These are phyloP conservation scores for Liasis olivaceus DNA, from an alignment of 2,797 vertebrate species.

Conservation along the genomic window DNA sequence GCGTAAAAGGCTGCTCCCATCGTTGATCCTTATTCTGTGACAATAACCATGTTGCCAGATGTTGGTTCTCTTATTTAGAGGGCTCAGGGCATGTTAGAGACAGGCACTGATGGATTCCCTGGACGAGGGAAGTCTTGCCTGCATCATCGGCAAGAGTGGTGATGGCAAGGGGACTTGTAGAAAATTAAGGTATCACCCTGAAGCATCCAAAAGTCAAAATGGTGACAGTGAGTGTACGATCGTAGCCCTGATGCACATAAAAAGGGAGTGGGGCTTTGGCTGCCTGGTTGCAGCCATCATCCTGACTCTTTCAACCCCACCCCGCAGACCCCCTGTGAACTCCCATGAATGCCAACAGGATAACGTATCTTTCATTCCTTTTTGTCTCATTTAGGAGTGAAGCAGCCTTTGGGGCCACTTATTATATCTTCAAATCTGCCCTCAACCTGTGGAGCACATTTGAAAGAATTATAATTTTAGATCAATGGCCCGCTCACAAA, in stretches of 20 bases:
- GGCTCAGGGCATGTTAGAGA: neutral
- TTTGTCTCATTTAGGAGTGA: too few species aligned
- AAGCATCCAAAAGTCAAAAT: neutral
- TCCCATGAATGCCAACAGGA: too few species aligned
- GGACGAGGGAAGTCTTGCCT: neutral
- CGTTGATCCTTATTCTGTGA: neutral
- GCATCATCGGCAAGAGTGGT: neutral
- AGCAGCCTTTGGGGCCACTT: too few species aligned
- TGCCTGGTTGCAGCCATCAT: neutral
- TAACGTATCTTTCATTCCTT: too few species aligned
- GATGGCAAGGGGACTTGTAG: neutral
- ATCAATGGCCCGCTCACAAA: too few species aligned
- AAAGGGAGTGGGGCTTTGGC: neutral
- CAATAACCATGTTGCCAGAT: neutral
- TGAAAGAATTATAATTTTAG: too few species aligned
- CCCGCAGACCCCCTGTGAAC: too few species aligned
- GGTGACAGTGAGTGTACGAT: neutral
- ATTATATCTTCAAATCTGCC: too few species aligned
- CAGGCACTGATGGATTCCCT: neutral
- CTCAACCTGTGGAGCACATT: too few species aligned
- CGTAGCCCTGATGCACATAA: neutral
- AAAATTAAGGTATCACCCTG: neutral
- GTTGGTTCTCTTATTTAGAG: neutral
- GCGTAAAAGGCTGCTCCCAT: too few species aligned
- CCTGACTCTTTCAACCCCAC: neutral